Evolutionary conservation across 2,888 invertebrate species (phyloP).

Genomic region (Perizoma affinitatum): DNA sequence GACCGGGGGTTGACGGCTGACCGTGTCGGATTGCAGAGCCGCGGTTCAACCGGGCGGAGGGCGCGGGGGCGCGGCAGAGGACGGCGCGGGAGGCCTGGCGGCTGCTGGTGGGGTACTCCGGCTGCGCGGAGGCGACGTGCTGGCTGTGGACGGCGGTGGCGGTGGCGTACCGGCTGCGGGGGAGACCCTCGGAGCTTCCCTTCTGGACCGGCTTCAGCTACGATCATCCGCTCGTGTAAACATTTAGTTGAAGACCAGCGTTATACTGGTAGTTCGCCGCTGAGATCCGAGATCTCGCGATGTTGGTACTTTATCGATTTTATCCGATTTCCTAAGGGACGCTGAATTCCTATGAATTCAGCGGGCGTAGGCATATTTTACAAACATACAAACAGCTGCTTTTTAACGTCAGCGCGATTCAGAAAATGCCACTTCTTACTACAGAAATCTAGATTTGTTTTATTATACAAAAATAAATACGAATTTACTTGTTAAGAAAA

Average conservation of each 20-base stretch:
- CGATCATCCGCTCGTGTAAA: conserved; percentile 26
- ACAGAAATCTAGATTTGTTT: no score
- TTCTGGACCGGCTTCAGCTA: conserved; percentile 43
- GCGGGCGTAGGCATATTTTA: no score
- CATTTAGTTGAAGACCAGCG: background rate
- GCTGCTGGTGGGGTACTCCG: conserved; percentile 41
- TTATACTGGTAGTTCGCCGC: no score
- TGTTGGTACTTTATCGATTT: no score
- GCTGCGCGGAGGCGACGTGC: conserved; percentile 60
- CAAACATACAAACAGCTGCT: no score
- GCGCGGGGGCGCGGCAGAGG: conserved; percentile 10
- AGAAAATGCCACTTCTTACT: no score
- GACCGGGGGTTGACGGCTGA: background rate
- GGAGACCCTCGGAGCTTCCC: conserved; percentile 49
- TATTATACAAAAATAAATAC: no score
- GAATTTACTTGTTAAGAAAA: no score
- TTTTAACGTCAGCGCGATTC: no score
- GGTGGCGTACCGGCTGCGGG: conserved; percentile 42
- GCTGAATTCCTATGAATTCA: no score
- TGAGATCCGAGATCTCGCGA: no score
- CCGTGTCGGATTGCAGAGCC: conserved; percentile 35
- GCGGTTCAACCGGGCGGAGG: conserved; percentile 34
- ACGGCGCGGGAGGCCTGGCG: conserved; percentile 38
- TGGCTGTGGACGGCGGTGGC: conserved; percentile 58
- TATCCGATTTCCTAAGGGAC: no score